Evolutionary conservation across 2,888 invertebrate species (phyloP).

Genomic region (Herminia tarsipennalis): DNA sequence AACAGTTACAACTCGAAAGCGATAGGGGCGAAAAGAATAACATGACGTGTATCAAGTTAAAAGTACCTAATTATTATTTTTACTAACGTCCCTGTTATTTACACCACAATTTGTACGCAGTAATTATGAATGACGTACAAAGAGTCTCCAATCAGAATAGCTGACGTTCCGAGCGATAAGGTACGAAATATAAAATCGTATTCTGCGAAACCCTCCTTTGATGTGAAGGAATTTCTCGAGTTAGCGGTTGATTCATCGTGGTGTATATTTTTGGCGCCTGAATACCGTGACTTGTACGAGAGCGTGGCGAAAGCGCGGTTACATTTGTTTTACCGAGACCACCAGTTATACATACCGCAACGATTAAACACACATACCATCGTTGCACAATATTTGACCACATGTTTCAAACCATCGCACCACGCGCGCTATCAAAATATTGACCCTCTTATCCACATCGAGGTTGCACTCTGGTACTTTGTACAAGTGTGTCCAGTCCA

Average conservation of each 20-base stretch:
- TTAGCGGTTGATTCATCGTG: slow-evolving; percentile 75
- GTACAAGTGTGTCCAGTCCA: slow-evolving; percentile 72
- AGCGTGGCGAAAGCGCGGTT: slow-evolving; percentile 65
- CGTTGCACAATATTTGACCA: slow-evolving; percentile 83
- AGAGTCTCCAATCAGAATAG: slow-evolving; percentile 44
- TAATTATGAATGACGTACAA: slow-evolving; percentile 30
- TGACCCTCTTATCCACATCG: slow-evolving; percentile 80
- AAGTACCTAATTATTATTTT: too few relatives aligned
- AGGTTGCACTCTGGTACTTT: slow-evolving; percentile 72
- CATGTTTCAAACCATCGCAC: slow-evolving; percentile 71
- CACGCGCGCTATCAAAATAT: slow-evolving; percentile 83
- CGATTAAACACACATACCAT: slow-evolving; percentile 66
- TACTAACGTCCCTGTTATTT: too few relatives aligned
- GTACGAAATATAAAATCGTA: slow-evolving; percentile 50
- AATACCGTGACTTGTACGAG: slow-evolving; percentile 48
- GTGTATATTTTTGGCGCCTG: slow-evolving; percentile 69
- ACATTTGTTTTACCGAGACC: slow-evolving; percentile 63
- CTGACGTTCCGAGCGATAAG: slow-evolving; percentile 36
- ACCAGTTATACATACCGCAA: slow-evolving; percentile 56
- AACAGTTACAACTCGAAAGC: too few relatives aligned
- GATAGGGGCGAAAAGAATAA: too few relatives aligned
- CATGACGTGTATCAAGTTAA: too few relatives aligned
- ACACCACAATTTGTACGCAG: slow-evolving; percentile 10
- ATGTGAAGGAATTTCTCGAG: slow-evolving; percentile 74
- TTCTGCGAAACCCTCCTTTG: slow-evolving; percentile 76